Evolutionary conservation across 2,888 invertebrate genomes (phyloP), one percentile per base, ranked within the genome.

Genomic region (Apamea monoglypha): DNA sequence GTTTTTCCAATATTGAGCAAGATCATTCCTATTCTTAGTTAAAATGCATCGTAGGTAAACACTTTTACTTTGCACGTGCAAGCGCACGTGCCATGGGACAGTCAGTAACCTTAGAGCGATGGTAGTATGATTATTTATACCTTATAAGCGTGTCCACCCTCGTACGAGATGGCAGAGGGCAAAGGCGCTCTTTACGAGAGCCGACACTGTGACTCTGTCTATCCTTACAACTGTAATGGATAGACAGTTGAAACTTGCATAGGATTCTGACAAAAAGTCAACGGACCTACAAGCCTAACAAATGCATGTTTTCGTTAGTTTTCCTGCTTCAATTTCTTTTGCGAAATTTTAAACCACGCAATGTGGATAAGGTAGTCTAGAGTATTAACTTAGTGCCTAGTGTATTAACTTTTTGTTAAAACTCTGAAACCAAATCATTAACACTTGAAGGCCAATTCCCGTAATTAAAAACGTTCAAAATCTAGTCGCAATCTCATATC

Each of bases 341-440:
- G 32, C 10, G 2, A 29, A 61, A 64, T 29, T 77, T 44, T 53
- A 40, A 1, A 2, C 50, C 4, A 47, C 18, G 7, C 16, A n/a
- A 12, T n/a, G 7, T 40, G 18, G n/a, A 16, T 7, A 16, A 21
- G 14, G n/a, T 78, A 14, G 18, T 8, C 10, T 32, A 50, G n/a
- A 16, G 1, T 32, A 36, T 44, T n/a, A 44, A 71, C 3, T 25
- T 63, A n/a, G n/a, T 14, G 18, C 14, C 10, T 32, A 50, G n/a
- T 18, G 1, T 32, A 36, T 44, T n/a, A 44, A 71, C 3, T 25
- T 63, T 8, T 36, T 69, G 10, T 29, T n/a, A 40, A n/a, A 32
- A 16, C 56, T 69, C 21, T 53, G 21, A 73, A 53, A 74, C 21
- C 36, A 40, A 40, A 80, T 74, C 53, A 70, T 16, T 29, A 40